phyloP scores from a whole-genome alignment of 2,888 invertebrate genomes.

The Anthophora plumipes region DNA sequence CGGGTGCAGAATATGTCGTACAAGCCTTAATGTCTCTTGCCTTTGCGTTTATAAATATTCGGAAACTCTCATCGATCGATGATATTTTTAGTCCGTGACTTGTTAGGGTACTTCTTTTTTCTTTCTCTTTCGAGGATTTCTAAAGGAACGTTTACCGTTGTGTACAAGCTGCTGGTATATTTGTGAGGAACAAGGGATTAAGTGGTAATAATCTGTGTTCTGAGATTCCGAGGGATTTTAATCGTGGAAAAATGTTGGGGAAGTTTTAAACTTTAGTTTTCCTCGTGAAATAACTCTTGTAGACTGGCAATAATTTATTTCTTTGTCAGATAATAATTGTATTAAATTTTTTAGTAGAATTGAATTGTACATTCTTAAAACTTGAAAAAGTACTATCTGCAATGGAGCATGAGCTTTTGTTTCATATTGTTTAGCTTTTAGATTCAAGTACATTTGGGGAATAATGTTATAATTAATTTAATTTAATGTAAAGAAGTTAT shows the following conservation, averaged over 20 bases:
- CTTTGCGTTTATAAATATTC: slow-evolving; percentile 58
- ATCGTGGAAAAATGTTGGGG: background rate
- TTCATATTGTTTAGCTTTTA: too few species aligned
- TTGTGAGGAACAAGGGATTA: background rate
- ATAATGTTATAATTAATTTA: too few species aligned
- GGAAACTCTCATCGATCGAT: slow-evolving; percentile 37
- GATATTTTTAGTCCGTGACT: slow-evolving; percentile 18
- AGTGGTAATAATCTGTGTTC: background rate
- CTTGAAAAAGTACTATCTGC: too few species aligned
- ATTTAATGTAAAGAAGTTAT: too few species aligned
- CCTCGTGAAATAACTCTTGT: too few species aligned
- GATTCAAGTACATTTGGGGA: too few species aligned
- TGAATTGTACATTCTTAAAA: too few species aligned
- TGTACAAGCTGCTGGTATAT: background rate
- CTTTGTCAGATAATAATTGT: too few species aligned
- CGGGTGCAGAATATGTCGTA: slow-evolving; percentile 45
- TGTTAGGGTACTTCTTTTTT: background rate
- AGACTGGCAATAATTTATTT: too few species aligned
- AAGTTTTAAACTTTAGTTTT: too few species aligned
- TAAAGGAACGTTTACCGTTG: background rate
- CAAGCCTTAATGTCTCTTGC: slow-evolving; percentile 56
- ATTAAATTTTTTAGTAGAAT: too few species aligned
- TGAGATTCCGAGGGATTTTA: background rate
- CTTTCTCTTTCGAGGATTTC: background rate
- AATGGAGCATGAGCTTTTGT: too few species aligned